Percentiles rank a stretch among this genome's conserved stretches.
Conservation (phyloP, 1,140 invertebrate species). For the Hycleus cichorii region DNA sequence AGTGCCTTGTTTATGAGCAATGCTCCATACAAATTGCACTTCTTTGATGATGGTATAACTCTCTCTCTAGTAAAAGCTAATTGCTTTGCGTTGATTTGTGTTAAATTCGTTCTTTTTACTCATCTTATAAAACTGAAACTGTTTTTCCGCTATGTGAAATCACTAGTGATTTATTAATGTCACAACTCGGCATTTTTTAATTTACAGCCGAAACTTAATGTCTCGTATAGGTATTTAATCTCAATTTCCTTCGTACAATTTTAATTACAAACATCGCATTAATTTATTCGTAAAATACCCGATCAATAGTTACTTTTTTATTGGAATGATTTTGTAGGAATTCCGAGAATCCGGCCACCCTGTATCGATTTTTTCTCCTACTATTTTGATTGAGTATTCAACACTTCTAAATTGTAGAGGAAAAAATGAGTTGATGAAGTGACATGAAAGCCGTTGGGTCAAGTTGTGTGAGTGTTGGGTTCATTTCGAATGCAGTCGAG, state of each 20-base stretch:
- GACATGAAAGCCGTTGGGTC: slow-evolving; percentile 26
- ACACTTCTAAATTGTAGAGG: slow-evolving; percentile 15
- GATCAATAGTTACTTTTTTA: too few species aligned
- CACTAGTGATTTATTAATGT: too few species aligned
- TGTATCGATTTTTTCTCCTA: not conserved
- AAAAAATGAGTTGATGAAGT: slow-evolving; percentile 27
- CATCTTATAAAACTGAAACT: slow-evolving; percentile 5
- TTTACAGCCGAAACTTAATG: not conserved
- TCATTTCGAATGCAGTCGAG: slow-evolving; percentile 17
- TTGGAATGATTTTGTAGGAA: not conserved
- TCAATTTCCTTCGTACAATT: too few species aligned
- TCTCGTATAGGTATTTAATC: slow-evolving; percentile 2
- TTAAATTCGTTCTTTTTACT: too few species aligned
- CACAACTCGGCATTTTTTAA: not conserved
- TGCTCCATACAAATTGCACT: slow-evolving; percentile 35
- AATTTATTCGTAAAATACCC: too few species aligned
- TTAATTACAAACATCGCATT: too few species aligned
- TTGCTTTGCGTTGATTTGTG: slow-evolving; percentile 11
- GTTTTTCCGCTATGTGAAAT: slow-evolving; percentile 6
- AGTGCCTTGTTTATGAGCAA: slow-evolving; percentile 27
- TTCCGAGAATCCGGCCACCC: slow-evolving; percentile 25
- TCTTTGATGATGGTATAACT: slow-evolving; percentile 36
- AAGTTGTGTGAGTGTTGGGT: slow-evolving; percentile 19
- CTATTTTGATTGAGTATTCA: slow-evolving; percentile 27
- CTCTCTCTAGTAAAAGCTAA: slow-evolving; percentile 24